These are phyloP conservation scores for Ptilonorhynchus violaceus DNA, from an alignment of 2,113 vertebrate genomes.

Conservation along the genomic window DNA sequence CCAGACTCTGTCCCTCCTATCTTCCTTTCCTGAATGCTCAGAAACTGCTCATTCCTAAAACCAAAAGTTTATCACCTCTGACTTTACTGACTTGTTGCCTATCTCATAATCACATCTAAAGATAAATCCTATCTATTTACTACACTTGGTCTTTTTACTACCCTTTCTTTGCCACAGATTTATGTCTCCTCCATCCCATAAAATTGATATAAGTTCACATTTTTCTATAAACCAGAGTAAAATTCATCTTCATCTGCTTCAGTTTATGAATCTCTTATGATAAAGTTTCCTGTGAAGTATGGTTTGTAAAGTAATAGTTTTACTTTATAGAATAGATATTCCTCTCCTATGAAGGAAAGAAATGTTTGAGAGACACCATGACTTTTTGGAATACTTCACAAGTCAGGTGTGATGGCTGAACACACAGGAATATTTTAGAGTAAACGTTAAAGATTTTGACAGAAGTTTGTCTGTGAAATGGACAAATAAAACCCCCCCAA, in stretches of 20 bases:
- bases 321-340: background rate
- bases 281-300: background rate
- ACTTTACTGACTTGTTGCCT: background rate
- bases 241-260: slow-evolving; percentile 3
- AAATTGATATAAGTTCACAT: background rate
- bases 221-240: background rate
- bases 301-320: background rate
- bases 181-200: background rate
- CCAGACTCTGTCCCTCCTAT: background rate
- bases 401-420: background rate
- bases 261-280: background rate
- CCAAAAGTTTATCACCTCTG: background rate
- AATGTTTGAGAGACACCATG: background rate
- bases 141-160: background rate
- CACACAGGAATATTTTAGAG: background rate
- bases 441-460: background rate
- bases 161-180: background rate
- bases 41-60: background rate
- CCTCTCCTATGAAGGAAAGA: background rate
- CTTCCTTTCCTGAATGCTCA: background rate
- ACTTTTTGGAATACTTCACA: background rate
- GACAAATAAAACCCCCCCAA: fast-evolving
- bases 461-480: background rate
- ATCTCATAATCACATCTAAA: background rate
- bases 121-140: background rate